These are phyloP conservation scores for Gari tellinella DNA, from an alignment of 2,888 invertebrate genomes.

Conservation along the genomic window DNA sequence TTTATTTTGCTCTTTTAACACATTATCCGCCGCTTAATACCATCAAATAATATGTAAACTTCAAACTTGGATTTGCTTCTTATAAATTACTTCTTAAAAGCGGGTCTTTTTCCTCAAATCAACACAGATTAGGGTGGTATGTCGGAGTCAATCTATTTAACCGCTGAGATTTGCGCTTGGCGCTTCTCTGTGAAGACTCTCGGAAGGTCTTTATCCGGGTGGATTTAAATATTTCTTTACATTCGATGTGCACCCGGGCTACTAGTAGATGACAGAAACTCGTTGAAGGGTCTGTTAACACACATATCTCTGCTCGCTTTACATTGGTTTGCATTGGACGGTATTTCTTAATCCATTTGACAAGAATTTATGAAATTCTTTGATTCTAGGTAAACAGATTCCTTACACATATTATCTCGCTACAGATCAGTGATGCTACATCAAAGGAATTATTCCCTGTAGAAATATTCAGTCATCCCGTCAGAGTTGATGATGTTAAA, in stretches of 20 bases:
- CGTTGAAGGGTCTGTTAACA: not conserved
- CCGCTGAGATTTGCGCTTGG: constrained; percentile 51
- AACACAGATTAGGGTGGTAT: constrained; percentile 49
- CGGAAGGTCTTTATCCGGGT: constrained; percentile 36
- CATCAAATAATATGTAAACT: constrained; percentile 59
- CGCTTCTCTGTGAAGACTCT: constrained; percentile 52
- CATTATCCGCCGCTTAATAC: constrained; percentile 50
- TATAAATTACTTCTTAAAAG: constrained; percentile 58
- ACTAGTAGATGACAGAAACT: constrained; percentile 3
- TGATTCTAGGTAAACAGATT: too few relatives aligned
- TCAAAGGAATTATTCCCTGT: too few relatives aligned
- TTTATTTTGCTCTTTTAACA: constrained; percentile 60
- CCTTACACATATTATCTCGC: too few relatives aligned
- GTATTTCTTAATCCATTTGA: too few relatives aligned
- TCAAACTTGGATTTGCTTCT: constrained; percentile 50
- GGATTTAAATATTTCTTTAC: constrained; percentile 53
- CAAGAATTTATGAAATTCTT: too few relatives aligned
- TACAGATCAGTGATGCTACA: too few relatives aligned
- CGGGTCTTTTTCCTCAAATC: constrained; percentile 26
- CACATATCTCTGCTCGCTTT: too few relatives aligned
- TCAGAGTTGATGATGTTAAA: too few relatives aligned
- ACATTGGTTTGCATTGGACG: too few relatives aligned
- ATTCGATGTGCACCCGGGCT: constrained; percentile 32
- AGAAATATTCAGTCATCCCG: too few relatives aligned
- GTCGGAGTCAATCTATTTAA: constrained; percentile 56